phyloP scores from a whole-genome alignment of 2,113 vertebrate genomes.

The Meles meles region DNA sequence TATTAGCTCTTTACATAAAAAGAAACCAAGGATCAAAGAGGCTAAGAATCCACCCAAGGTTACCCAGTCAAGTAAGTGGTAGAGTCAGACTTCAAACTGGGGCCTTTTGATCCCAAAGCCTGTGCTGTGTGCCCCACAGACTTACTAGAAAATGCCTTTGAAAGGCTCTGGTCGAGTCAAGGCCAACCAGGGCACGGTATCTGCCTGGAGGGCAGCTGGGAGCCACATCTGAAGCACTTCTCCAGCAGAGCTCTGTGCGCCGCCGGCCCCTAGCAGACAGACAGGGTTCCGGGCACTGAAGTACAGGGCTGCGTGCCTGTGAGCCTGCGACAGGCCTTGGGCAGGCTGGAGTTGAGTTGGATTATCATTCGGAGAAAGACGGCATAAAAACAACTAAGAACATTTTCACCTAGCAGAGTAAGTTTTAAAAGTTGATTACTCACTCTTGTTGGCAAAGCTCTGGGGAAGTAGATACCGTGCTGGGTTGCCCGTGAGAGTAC shows the following conservation, averaged over 20 bases:
- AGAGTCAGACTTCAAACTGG: not conserved
- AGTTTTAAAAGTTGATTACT: not conserved
- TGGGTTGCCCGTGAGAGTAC: not conserved
- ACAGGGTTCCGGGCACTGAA: not conserved
- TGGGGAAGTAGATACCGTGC: not conserved
- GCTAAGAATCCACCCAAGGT: not conserved
- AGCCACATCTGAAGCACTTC: not conserved
- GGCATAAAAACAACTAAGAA: not conserved
- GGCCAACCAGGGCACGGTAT: not conserved
- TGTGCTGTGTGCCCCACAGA: not conserved
- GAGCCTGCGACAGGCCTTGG: not conserved
- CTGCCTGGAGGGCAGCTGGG: not conserved
- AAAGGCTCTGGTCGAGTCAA: not conserved
- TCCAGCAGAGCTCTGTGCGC: not conserved
- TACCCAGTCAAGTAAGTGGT: not conserved
- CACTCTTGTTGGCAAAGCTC: not conserved
- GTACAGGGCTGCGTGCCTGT: not conserved
- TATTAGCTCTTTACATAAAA: not conserved
- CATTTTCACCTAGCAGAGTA: not conserved
- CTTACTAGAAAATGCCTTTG: not conserved
- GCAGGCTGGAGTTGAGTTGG: not conserved
- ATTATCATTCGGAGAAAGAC: not conserved
- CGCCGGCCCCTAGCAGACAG: not conserved
- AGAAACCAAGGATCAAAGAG: not conserved
- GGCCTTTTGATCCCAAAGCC: not conserved